These are phyloP conservation scores for Gastrophysa polygoni DNA, from an alignment of 2,888 invertebrate genomes.

Conservation along the genomic window DNA sequence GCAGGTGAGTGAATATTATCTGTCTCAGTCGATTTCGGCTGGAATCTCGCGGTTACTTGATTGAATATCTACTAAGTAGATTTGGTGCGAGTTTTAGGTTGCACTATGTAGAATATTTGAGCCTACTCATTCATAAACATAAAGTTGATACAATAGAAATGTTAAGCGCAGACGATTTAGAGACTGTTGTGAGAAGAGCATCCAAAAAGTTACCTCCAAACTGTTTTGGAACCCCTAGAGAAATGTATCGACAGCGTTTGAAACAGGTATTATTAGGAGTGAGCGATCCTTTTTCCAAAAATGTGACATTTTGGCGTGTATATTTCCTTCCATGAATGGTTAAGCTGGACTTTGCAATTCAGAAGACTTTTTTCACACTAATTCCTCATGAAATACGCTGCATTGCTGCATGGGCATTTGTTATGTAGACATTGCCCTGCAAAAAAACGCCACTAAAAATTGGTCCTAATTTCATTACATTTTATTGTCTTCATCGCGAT, in stretches of 20 bases:
- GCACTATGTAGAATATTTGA: slow-evolving; percentile 91
- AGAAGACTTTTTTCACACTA: too few species aligned
- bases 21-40: neutral
- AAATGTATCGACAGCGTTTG: slow-evolving; percentile 68
- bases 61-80: neutral
- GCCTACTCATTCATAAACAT: slow-evolving; percentile 73
- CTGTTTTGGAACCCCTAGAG: slow-evolving; percentile 74
- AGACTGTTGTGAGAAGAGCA: slow-evolving; percentile 78
- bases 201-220: slow-evolving; percentile 76
- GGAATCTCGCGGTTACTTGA: too few species aligned
- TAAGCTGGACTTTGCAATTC: too few species aligned
- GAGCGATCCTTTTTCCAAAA: slow-evolving; percentile 25
- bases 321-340: too few species aligned
- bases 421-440: too few species aligned
- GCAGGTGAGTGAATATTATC: slow-evolving; percentile 70
- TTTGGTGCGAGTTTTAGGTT: slow-evolving; percentile 64
- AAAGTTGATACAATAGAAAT: slow-evolving; percentile 79
- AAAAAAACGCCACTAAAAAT: too few species aligned
- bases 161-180: slow-evolving; percentile 80
- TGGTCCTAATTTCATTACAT: too few species aligned
- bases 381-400: too few species aligned
- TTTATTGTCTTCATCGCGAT: too few species aligned
- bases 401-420: too few species aligned
- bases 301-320: too few species aligned
- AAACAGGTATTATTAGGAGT: slow-evolving; percentile 62